A percentile compares a stretch with the other conserved stretches of the same genome.
phyloP scores from a whole-genome alignment of 2,797 vertebrate species.

The Danionella dracula region DNA sequence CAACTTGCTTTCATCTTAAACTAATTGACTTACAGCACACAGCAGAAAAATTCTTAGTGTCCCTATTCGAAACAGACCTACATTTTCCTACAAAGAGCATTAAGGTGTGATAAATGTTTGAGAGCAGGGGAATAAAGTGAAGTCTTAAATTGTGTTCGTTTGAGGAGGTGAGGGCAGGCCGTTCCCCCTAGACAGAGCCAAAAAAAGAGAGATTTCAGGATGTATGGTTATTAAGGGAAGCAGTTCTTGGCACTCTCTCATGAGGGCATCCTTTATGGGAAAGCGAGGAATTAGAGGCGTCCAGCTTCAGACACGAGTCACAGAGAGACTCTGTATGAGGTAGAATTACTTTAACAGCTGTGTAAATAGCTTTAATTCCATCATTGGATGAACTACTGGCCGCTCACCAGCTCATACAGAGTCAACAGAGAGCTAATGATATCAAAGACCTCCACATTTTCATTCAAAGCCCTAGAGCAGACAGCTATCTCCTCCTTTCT shows the following conservation, averaged over 20 bases:
- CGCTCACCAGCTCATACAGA: constrained; percentile 38
- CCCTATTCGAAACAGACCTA: constrained; percentile 15
- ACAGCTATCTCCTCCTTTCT: constrained; percentile 12
- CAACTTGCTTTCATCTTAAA: neutral
- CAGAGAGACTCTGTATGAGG: constrained; percentile 54
- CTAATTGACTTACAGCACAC: neutral
- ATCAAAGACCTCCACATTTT: constrained; percentile 49
- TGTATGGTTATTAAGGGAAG: constrained; percentile 34
- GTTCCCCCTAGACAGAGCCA: constrained; percentile 1
- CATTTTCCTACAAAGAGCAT: constrained; percentile 15
- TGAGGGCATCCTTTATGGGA: constrained; percentile 41
- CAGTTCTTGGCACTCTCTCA: constrained; percentile 33
- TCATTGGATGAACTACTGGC: constrained; percentile 52
- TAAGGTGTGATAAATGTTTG: constrained; percentile 24
- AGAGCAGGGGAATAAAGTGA: constrained; percentile 8
- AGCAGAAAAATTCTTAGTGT: neutral
- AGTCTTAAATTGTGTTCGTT: constrained; percentile 26
- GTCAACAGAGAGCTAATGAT: constrained; percentile 56
- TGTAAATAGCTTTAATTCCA: constrained; percentile 64
- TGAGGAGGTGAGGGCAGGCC: constrained; percentile 13
- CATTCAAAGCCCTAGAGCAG: constrained; percentile 32
- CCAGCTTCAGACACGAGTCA: constrained; percentile 42
- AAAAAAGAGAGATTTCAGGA: constrained; percentile 21
- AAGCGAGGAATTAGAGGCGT: constrained; percentile 39
- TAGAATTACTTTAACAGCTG: constrained; percentile 69